Percentiles rank a stretch among this genome's conserved stretches.
Conservation (phyloP, 2,797 vertebrate species). For the Labeo calbasu region DNA sequence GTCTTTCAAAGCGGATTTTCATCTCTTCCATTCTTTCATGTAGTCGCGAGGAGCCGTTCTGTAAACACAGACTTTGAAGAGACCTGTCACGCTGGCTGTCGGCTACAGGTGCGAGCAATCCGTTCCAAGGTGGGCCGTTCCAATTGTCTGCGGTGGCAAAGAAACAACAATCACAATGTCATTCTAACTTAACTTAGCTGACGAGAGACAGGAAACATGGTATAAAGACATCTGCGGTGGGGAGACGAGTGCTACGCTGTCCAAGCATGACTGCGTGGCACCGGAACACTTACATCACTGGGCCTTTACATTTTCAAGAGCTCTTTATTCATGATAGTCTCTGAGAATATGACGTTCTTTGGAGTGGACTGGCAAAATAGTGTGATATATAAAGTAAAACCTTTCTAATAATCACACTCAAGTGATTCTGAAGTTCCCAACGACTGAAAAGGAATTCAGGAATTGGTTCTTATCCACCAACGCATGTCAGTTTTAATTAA, state of each 20-base stretch:
- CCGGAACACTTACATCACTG: neutral
- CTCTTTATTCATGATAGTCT: neutral
- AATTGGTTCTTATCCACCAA: constrained; percentile 21
- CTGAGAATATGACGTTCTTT: neutral
- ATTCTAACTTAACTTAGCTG: constrained; percentile 18
- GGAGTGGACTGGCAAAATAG: neutral
- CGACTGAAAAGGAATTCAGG: neutral
- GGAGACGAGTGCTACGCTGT: constrained; percentile 13
- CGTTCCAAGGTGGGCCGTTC: constrained; percentile 23
- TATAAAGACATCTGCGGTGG: constrained; percentile 4
- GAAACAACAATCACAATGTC: constrained; percentile 10
- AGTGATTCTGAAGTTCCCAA: constrained; percentile 16
- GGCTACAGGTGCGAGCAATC: constrained; percentile 42
- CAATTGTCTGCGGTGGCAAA: constrained; percentile 27
- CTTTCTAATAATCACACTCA: constrained; percentile 7
- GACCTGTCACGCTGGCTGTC: constrained; percentile 23
- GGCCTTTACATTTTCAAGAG: constrained; percentile 9
- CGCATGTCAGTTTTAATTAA: constrained; percentile 16
- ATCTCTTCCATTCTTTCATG: constrained; percentile 18
- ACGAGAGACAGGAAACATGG: constrained; percentile 9
- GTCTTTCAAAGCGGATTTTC: constrained; percentile 44
- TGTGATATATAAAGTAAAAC: neutral
- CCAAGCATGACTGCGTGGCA: constrained; percentile 7
- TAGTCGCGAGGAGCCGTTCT: constrained; percentile 36
- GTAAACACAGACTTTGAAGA: constrained; percentile 57